Evolutionary conservation across 2,797 vertebrate genomes (phyloP), one percentile per base, ranked within the genome.

Genomic region (Nasua narica): DNA sequence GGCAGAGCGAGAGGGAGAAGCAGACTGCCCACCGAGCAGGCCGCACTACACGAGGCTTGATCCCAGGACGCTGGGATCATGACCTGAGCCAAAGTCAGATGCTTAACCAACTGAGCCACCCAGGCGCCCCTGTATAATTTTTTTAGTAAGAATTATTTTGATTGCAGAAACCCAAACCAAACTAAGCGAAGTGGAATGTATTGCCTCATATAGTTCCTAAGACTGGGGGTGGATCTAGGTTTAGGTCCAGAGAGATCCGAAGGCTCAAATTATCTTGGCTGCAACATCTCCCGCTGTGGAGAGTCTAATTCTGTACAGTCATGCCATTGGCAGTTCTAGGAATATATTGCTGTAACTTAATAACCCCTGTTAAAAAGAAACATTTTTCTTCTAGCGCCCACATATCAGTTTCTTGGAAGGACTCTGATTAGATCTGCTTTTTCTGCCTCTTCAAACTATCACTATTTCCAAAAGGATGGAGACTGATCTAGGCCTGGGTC

Each of bases 231-330:
- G 85, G 95, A 92, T 89, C 86, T 92, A 90, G 94, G 86, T 95
- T 97, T 96, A 86, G 96, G 78, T 86, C 50, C 62, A 48, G 65
- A 70, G 74, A 82, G 58, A 87, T 96, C 87, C 87, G 96, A 96
- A 97, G 94, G 91, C 94, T 97, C 94, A 93, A 89, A 97, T 96
- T 97, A 96, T 91, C 88, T 94, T 97, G 91, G 86, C 56, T 89
- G 78, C 56, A 56, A 27, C 60, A 85, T 88, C 95, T 96, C 92
- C 97, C 97, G 85, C 87, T 95, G 46, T 95, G 50, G 88, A 85
- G 40, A 96, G 69, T 93, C 90, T 96, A 92, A 94, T 94, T 96
- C 91, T 97, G 90, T 95, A 11, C 77, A 90, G 85, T 97, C 90
- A 96, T 95, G 58, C 29, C n/a, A 43, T 87, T 4, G 15, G 29